Evolutionary conservation across 2,113 vertebrate species (phyloP).

Genomic region (Burhinus bistriatus): DNA sequence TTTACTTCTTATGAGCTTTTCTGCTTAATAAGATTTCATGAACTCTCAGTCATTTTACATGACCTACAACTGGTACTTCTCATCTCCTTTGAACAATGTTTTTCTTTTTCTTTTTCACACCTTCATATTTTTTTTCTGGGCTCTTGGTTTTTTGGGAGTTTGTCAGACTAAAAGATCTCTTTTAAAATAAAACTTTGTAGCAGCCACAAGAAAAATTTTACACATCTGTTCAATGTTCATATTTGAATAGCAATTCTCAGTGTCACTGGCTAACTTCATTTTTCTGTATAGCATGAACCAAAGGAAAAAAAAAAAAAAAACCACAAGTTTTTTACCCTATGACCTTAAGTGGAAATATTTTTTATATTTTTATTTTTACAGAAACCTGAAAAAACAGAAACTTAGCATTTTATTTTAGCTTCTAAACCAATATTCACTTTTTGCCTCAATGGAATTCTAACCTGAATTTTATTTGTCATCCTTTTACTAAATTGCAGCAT

Average conservation of each 20-base stretch:
- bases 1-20: not conserved
- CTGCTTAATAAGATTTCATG: not conserved
- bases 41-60: not conserved
- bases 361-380: not conserved
- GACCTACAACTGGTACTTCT: not conserved
- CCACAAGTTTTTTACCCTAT: fast-evolving
- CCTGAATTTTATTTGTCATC: not conserved
- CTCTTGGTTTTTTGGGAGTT: not conserved
- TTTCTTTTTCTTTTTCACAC: not conserved
- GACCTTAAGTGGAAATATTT: not conserved
- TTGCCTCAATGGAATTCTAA: not conserved
- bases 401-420: not conserved
- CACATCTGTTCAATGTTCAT: not conserved
- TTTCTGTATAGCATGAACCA: not conserved
- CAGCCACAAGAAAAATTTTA: not conserved
- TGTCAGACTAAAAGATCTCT: not conserved
- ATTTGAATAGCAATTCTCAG: not conserved
- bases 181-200: not conserved
- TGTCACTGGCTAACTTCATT: not conserved
- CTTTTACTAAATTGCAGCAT: not conserved
- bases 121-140: not conserved
- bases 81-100: not conserved
- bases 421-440: not conserved
- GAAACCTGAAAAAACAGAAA: not conserved
- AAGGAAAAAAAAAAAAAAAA: not conserved